Evolutionary conservation across 2,888 invertebrate species (phyloP).

Genomic region (Euzophera pinguis): DNA sequence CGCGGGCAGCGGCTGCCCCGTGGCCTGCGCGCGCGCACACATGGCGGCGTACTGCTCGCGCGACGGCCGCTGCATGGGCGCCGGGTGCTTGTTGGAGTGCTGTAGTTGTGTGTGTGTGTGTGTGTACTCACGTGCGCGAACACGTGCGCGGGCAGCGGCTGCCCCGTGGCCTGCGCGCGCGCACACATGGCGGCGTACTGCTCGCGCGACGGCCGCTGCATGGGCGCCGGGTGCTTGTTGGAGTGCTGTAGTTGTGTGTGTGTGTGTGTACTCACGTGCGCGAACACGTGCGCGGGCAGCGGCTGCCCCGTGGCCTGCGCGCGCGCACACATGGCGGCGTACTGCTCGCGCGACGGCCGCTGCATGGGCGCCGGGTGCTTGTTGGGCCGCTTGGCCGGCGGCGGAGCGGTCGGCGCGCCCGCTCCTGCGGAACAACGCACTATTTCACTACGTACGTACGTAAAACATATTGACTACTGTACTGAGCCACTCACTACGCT

Average conservation of each 20-base stretch:
- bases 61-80: constrained; percentile 84
- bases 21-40: constrained; percentile 83
- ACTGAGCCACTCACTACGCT: too few species aligned
- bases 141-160: constrained; percentile 84
- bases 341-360: constrained; percentile 85
- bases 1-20: constrained; percentile 84
- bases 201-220: constrained; percentile 84
- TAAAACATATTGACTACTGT: too few species aligned
- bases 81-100: constrained; percentile 88
- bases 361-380: constrained; percentile 87
- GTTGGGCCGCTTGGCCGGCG: constrained; percentile 90
- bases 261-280: constrained; percentile 72
- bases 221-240: constrained; percentile 86
- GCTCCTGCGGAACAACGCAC: constrained; percentile 28
- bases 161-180: constrained; percentile 82
- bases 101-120: too few species aligned
- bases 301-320: constrained; percentile 84
- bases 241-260: constrained; percentile 31
- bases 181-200: constrained; percentile 87
- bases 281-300: constrained; percentile 83
- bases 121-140: constrained; percentile 81
- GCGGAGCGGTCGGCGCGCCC: constrained; percentile 68
- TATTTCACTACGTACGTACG: too few species aligned
- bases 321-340: constrained; percentile 85
- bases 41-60: constrained; percentile 86